Evolutionary conservation across 2,797 vertebrate species (phyloP).

Genomic region (Mormyrops boulengeri): DNA sequence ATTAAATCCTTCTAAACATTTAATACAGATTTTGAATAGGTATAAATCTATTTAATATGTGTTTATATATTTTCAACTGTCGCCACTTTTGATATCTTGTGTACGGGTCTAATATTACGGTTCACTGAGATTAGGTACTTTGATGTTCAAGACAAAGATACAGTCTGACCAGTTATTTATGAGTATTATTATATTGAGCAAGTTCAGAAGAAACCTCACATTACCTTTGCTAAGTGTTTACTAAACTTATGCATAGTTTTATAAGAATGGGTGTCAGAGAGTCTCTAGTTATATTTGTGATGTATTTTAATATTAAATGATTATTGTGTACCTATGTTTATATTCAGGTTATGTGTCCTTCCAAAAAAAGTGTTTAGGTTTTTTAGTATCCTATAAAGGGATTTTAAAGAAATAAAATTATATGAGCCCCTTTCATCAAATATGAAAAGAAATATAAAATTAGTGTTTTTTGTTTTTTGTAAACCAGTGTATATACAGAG

Average conservation of each 20-base stretch:
- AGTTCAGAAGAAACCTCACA: slow-evolving; percentile 44
- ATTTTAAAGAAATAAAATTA: slow-evolving; percentile 20
- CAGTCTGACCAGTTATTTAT: slow-evolving; percentile 44
- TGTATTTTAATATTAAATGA: slow-evolving; percentile 60
- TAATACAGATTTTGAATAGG: slow-evolving; percentile 47
- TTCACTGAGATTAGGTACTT: slow-evolving; percentile 53
- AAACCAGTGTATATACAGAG: slow-evolving; percentile 6
- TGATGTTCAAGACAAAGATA: slow-evolving; percentile 46
- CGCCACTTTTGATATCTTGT: slow-evolving; percentile 48
- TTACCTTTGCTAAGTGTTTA: slow-evolving; percentile 66
- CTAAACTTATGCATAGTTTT: slow-evolving; percentile 61
- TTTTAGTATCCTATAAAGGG: slow-evolving; percentile 4
- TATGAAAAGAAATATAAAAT: slow-evolving; percentile 1
- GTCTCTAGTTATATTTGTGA: slow-evolving; percentile 55
- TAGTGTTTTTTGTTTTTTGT: slow-evolving; percentile 3
- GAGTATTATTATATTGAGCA: slow-evolving; percentile 50
- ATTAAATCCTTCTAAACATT: slow-evolving; percentile 18
- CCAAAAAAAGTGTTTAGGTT: slow-evolving; percentile 17
- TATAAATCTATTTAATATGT: slow-evolving; percentile 50
- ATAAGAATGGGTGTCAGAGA: slow-evolving; percentile 54
- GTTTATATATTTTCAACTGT: slow-evolving; percentile 45
- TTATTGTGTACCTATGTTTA: slow-evolving; percentile 46
- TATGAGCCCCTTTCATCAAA: slow-evolving; percentile 15
- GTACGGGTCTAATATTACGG: slow-evolving; percentile 51
- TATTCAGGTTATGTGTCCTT: slow-evolving; percentile 45